Evolutionary conservation across 2,888 invertebrate genomes (phyloP).

Genomic region (Tenodera sinensis): DNA sequence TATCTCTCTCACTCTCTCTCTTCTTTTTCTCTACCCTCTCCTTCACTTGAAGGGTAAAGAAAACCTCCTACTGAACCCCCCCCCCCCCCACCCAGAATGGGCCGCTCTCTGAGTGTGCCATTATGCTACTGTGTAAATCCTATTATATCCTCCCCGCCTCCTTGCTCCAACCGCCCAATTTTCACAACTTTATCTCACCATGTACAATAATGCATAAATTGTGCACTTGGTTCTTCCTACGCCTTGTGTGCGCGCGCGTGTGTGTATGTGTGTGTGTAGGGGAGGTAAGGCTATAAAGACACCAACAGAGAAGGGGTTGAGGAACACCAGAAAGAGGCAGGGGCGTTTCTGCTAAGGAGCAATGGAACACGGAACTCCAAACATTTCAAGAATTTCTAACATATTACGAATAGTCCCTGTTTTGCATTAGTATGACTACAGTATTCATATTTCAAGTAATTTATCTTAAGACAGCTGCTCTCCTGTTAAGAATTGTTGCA

Average conservation of each 20-base stretch:
- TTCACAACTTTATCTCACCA: slow-evolving; percentile 31
- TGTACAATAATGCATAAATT: slow-evolving; percentile 34
- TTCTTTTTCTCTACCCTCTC: background rate
- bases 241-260: too few species aligned
- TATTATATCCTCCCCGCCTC: slow-evolving; percentile 29
- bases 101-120: slow-evolving; percentile 20
- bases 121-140: slow-evolving; percentile 35
- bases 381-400: too few species aligned
- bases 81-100: background rate
- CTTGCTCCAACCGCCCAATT: slow-evolving; percentile 22
- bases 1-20: slow-evolving; percentile 18
- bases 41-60: slow-evolving; percentile 29
- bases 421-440: too few species aligned
- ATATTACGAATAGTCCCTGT: too few species aligned
- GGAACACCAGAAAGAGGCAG: background rate
- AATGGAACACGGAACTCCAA: too few species aligned
- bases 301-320: background rate
- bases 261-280: background rate
- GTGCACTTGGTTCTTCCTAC: slow-evolving; percentile 4
- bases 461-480: too few species aligned
- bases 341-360: too few species aligned
- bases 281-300: slow-evolving; percentile 6
- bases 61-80: slow-evolving; percentile 24
- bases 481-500: too few species aligned
- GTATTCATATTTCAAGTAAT: too few species aligned